Base-by-base conservation (phyloP, 1,140 invertebrate species). In the Pseudomyrmex flavicornis region DNA sequence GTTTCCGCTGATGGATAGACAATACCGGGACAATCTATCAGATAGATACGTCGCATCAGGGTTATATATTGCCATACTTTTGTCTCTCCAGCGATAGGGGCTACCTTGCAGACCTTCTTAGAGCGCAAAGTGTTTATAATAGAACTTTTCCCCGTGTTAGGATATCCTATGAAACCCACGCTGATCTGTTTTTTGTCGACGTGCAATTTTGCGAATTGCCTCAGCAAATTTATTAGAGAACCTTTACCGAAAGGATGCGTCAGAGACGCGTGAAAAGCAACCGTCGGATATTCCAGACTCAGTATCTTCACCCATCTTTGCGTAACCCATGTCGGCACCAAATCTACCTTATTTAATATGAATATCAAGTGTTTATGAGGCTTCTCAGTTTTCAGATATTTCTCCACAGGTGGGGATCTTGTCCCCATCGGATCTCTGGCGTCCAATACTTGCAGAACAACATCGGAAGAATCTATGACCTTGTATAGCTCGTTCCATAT, bases 31-130 rank as follows among this genome's bases (percentile, higher is more conserved):
- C 99, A 99, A 95, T 99, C 99, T 86, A 99, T 99, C 4, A 99
- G 94, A 92, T 98, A 99, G 90, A 99, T 99, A 87, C 98, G 95
- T 86, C 97, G 97, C 99, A 99, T 99, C 35, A 99, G 93, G 0
- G 99, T 99, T 66, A 99, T 99, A 92, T 99, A 99, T 92, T 99
- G 99, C 99, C 99, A 99, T 1, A 99, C 98, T 96, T 99, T 99
- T 0, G 99, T 99, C 95, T 99, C 99, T 8, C 99, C 99, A 85
- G 99, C 99, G 91, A 99, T 98, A 8, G 99, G 99, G 12, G 99
- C 99, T 2, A 99, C 98, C 94, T 99, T 99, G 93, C 99, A 99
- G 2, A 99, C 98, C 94, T 99, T 99, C 91, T 99, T 99, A 0
- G 97, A 97, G 83, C 98, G 95, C 46, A 99, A 93, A 0, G 99